Percentiles rank a stretch among this genome's conserved stretches.
Evolutionary conservation across 2,888 invertebrate genomes (phyloP).

Genomic region (Euclidia mi): DNA sequence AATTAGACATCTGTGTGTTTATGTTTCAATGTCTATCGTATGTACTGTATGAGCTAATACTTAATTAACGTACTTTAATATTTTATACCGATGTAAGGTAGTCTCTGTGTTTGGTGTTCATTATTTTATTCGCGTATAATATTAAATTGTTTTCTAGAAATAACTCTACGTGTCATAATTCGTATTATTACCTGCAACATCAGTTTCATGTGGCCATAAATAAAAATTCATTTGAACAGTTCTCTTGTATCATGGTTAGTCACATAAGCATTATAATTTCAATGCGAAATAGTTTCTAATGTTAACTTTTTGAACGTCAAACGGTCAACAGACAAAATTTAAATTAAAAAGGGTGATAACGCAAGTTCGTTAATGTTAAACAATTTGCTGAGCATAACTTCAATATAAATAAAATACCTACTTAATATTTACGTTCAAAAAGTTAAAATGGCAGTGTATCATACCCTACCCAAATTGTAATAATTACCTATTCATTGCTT

Average conservation of each 20-base stretch:
- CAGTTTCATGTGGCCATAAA: conserved; percentile 44
- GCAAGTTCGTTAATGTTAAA: too few species aligned
- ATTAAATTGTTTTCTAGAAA: conserved; percentile 14
- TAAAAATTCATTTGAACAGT: conserved; percentile 24
- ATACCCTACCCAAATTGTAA: conserved; percentile 29
- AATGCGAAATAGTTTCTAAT: conserved; percentile 21
- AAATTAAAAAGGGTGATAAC: background rate
- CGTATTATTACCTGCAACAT: conserved; percentile 40
- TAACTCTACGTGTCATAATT: conserved; percentile 33
- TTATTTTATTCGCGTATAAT: conserved; percentile 32
- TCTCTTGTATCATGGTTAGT: conserved; percentile 10
- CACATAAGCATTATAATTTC: conserved; percentile 14
- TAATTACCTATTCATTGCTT: conserved; percentile 54
- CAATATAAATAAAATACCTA: background rate
- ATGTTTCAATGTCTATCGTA: conserved; percentile 58
- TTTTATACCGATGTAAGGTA: conserved; percentile 40
- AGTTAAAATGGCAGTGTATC: conserved; percentile 17
- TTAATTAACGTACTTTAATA: conserved; percentile 18
- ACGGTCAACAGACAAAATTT: background rate
- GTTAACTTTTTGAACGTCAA: conserved; percentile 26
- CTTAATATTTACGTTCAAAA: conserved; percentile 31
- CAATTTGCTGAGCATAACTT: background rate
- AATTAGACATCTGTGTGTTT: conserved; percentile 51
- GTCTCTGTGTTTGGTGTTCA: conserved; percentile 41
- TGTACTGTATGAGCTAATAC: conserved; percentile 15